phyloP scores from a whole-genome alignment of 1,140 invertebrate species.

The Bombus superbus region DNA sequence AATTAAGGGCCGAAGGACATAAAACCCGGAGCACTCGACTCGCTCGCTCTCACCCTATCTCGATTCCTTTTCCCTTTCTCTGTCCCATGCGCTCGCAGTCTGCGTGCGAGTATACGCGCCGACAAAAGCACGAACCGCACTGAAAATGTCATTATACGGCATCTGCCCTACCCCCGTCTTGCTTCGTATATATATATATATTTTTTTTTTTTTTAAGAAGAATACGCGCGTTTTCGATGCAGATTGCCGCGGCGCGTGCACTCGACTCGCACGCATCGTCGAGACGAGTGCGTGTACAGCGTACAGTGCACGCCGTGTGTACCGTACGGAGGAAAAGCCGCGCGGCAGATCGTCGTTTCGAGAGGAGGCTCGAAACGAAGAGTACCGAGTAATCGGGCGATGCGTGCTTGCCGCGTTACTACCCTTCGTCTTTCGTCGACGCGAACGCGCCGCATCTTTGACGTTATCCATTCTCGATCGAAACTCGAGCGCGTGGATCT shows the following conservation, averaged over 20 bases:
- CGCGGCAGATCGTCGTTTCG: conserved; percentile 13
- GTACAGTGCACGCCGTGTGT: too few species aligned
- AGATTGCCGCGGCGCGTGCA: neutral
- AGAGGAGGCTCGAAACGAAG: conserved; percentile 3
- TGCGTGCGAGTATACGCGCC: conserved; percentile 7
- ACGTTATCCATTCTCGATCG: neutral
- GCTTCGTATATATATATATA: neutral
- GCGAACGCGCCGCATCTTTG: neutral
- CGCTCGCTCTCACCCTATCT: conserved; percentile 8
- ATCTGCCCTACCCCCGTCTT: conserved; percentile 12
- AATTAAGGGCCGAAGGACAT: conserved; percentile 68
- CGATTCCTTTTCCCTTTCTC: conserved; percentile 22
- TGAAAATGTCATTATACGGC: conserved; percentile 58
- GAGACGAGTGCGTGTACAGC: neutral
- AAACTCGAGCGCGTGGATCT: neutral
- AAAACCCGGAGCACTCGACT: conserved; percentile 57
- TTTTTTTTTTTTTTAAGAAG: conserved; percentile 11
- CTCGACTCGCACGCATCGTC: conserved; percentile 20
- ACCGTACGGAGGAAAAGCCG: neutral
- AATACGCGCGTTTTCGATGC: conserved; percentile 30
- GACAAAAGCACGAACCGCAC: conserved; percentile 53
- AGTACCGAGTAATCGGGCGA: conserved; percentile 43
- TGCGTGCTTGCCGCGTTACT: neutral
- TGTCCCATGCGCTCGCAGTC: neutral
- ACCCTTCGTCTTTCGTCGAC: neutral